Base-by-base conservation (phyloP, 37 sponge, comb jelly and placozoan genomes). In the Eunapius fragilis region DNA sequence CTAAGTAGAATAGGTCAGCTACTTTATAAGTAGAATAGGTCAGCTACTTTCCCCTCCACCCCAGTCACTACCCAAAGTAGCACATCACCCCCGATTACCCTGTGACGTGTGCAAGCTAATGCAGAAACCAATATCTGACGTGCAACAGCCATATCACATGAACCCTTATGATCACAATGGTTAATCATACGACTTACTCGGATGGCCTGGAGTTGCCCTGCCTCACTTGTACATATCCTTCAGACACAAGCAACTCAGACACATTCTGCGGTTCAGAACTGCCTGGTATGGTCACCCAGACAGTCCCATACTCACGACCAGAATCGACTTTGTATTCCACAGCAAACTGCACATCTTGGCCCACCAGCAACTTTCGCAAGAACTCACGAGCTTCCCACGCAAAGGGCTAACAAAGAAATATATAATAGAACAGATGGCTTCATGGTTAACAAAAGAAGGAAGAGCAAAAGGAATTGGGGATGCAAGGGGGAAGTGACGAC, bases 301-400 rank as follows among this genome's bases (percentile, higher is more conserved):
- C 75, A 35, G 74, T 38, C 24, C 86, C 72, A 71, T 73, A 86
- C 33, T 75, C 75, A n/a, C 85, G 68, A 22, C 37, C 50, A 49
- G 76, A 35, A 0, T 86, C 76, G 0, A 86, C 86, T 31, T 86
- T 92, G 78, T 95, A 49, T 35, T 96, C 96, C 69, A 96, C 91
- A n/a, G 79, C 67, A 77, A 96, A 98, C 19, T n/a, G 75, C 31
- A 99, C 94, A 75, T 97, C 92, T 71, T 95, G 88, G 2, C 99
- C 99, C 70, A 99, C 81, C 71, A 95, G 50, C 49, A 94, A 48
- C 41, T 86, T 89, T 10, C 99, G 74, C 22, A 99, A 85, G 76
- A 86, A 97, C 87, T 99, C 99, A 0, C 99, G 69, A 6, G 91
- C 76, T 30, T 95, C 92, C 96, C 96, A 99, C 0, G 99, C 96